phyloP scores from a whole-genome alignment of 2,113 vertebrate genomes.

The Tylochromis polylepis region DNA sequence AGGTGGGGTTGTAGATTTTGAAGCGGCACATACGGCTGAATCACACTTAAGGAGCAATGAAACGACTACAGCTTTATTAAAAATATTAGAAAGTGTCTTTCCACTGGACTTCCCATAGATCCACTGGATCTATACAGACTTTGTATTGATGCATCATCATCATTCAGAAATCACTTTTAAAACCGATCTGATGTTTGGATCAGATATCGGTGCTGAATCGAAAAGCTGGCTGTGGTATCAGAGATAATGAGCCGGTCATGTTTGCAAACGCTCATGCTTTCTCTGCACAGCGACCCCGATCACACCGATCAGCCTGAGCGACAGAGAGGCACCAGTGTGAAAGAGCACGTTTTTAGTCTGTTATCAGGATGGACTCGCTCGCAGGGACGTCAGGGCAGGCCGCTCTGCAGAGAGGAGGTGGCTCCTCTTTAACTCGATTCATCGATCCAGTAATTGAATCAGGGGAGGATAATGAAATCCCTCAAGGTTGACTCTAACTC shows the following conservation, averaged over 20 bases:
- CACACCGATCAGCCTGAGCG: not conserved
- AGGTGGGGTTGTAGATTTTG: not conserved
- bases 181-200: too few relatives aligned
- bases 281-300: not conserved
- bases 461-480: slow-evolving; percentile 44
- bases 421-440: slow-evolving; percentile 12
- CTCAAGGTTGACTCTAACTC: slow-evolving; percentile 18
- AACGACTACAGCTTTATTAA: not conserved
- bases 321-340: not conserved
- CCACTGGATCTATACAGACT: not conserved
- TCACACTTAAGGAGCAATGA: not conserved
- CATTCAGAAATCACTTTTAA: too few relatives aligned
- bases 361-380: not conserved
- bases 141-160: too few relatives aligned
- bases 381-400: not conserved
- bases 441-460: slow-evolving; percentile 41
- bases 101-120: not conserved
- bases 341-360: not conserved
- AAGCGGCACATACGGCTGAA: not conserved
- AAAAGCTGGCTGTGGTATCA: too few relatives aligned
- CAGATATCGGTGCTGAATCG: too few relatives aligned
- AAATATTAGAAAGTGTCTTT: not conserved
- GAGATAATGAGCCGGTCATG: too few relatives aligned
- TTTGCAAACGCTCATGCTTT: not conserved
- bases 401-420: not conserved